Evolutionary conservation across 2,797 vertebrate genomes (phyloP).

Genomic region (Pelochelys cantorii): DNA sequence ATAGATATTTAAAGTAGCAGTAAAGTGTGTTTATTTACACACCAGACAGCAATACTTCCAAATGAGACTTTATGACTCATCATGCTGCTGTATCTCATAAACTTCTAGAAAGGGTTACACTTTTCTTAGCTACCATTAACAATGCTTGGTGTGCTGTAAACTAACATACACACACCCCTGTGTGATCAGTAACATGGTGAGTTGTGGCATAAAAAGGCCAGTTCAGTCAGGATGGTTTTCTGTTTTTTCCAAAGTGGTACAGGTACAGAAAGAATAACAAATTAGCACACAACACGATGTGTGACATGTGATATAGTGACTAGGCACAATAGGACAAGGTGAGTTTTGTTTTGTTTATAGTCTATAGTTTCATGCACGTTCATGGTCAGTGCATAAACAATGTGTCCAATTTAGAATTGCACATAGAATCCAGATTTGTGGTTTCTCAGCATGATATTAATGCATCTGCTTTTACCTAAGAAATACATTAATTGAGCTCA

Average conservation of each 20-base stretch:
- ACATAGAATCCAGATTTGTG: constrained; percentile 19
- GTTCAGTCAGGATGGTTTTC: not conserved
- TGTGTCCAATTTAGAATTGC: not conserved
- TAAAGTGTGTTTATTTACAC: not conserved
- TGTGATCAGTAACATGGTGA: not conserved
- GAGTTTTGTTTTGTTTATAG: not conserved
- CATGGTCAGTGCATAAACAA: not conserved
- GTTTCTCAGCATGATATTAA: not conserved
- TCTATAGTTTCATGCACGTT: not conserved
- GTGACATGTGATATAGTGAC: not conserved
- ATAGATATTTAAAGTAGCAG: constrained; percentile 14
- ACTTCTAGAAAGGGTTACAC: not conserved
- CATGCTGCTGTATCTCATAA: not conserved
- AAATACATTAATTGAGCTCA: constrained; percentile 32
- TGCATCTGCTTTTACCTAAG: constrained; percentile 13
- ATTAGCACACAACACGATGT: not conserved
- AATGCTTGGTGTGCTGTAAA: not conserved
- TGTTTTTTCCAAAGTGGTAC: not conserved
- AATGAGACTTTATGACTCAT: not conserved
- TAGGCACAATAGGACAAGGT: not conserved
- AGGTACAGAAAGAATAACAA: not conserved
- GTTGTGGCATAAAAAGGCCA: not conserved
- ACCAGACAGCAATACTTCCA: not conserved
- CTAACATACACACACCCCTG: not conserved
- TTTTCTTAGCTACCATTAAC: not conserved